Evolutionary conservation across 2,113 vertebrate genomes (phyloP), one percentile per base, ranked within the genome.

Genomic region (Globicephala melas): DNA sequence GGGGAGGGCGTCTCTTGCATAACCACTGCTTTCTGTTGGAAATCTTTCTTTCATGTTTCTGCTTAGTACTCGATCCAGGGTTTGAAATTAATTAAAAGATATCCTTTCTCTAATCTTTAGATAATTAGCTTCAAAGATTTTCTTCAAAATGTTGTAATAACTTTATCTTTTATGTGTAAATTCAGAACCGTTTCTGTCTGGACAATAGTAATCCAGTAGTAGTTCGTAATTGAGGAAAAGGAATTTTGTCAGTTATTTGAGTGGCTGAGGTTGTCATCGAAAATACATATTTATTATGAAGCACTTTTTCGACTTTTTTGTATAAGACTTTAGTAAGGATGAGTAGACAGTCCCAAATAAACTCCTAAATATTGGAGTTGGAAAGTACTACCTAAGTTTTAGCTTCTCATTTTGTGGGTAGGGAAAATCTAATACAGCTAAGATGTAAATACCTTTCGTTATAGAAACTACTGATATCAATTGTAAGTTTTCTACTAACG

Each of bases 1-100:
- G 98, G 98, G 98, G 97, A 88, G 91, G 97, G 91, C 96, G 60
- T 87, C 68, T 96, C 94, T 98, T 98, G 97, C 91, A 55, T 90
- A 98, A 97, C 97, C 94, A 97, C 83, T 88, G 92, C 92, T 99
- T 98, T 92, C 98, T 98, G 97, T 96, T 98, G 98, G 82, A 98
- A 99, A 98, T 98, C 97, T 98, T 98, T 97, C 98, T 99, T 99
- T 98, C 98, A 98, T 98, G 98, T 98, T 98, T 98, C 97, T 98
- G 87, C 98, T 98, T 98, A 98, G 98, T 98, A 98, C 98, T 98
- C 98, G 98, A 60, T 98, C 95, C 98, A 98, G 97, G 97, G 97
- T 98, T 98, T 98, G 98, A 99, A 99, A 99, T 99, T 99, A 99
- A 99, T 99, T 99, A 99, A 99, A 99, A 99, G 97, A 99, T 99